These are phyloP conservation scores for Merluccius polli DNA, from an alignment of 2,797 vertebrate species.

Conservation along the genomic window DNA sequence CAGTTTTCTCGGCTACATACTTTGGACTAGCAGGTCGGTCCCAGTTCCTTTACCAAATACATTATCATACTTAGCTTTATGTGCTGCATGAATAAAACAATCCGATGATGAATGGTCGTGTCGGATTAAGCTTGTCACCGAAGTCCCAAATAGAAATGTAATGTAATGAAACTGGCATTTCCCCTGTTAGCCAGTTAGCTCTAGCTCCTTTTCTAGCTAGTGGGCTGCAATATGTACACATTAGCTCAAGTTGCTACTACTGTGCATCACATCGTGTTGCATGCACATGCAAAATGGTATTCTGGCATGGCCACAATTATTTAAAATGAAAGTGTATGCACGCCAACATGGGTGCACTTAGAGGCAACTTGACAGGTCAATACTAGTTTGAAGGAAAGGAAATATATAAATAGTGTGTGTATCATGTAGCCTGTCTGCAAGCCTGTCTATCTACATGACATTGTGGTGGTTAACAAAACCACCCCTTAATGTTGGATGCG, in stretches of 20 bases:
- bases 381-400: not conserved
- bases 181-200: not conserved
- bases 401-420: not conserved
- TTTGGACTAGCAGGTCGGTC: conserved; percentile 62
- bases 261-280: too few relatives aligned
- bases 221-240: not conserved
- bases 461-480: not conserved
- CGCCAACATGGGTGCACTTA: not conserved
- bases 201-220: not conserved
- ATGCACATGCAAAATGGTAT: not conserved
- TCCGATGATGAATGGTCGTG: not conserved
- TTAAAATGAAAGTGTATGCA: not conserved
- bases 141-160: not conserved
- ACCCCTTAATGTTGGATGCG: not conserved
- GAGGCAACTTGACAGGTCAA: not conserved
- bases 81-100: not conserved
- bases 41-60: conserved; percentile 4
- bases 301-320: not conserved
- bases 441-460: not conserved
- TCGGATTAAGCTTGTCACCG: not conserved
- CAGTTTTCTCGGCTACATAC: conserved; percentile 35
- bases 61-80: not conserved
- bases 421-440: too few relatives aligned
- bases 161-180: not conserved
- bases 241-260: too few relatives aligned